Evolutionary conservation across 2,888 invertebrate species (phyloP).

Genomic region (Arctia plantaginis): DNA sequence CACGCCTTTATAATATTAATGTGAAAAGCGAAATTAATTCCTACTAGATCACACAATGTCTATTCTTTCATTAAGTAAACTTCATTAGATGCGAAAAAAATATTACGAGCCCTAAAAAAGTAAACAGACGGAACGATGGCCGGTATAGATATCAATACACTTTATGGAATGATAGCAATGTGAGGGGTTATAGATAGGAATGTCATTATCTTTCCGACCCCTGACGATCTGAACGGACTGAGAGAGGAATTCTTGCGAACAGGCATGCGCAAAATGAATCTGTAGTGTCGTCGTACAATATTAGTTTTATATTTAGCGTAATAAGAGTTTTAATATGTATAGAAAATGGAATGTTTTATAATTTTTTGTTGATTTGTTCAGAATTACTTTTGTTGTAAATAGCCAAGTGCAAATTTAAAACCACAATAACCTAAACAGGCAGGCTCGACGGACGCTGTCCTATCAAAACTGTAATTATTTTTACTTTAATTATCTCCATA

Average conservation of each 20-base stretch:
- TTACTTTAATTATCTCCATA: no score
- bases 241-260: slow-evolving; percentile 28
- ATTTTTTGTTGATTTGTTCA: no score
- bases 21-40: no score
- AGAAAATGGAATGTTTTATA: neutral
- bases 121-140: neutral
- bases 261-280: slow-evolving; percentile 39
- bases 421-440: no score
- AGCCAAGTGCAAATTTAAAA: neutral
- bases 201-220: slow-evolving; percentile 37
- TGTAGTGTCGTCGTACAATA: slow-evolving; percentile 22
- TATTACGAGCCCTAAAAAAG: neutral
- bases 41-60: neutral
- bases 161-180: slow-evolving; percentile 29
- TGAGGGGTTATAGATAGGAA: slow-evolving; percentile 37
- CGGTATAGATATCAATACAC: slow-evolving; percentile 28
- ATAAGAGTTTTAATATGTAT: neutral
- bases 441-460: no score
- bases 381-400: neutral
- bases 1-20: no score
- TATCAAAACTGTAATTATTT: no score
- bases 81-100: neutral
- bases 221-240: slow-evolving; percentile 14
- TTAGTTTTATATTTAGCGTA: neutral
- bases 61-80: neutral